Conservation (phyloP, 2,113 vertebrate species). For the Sterrhoptilus dennistouni region DNA sequence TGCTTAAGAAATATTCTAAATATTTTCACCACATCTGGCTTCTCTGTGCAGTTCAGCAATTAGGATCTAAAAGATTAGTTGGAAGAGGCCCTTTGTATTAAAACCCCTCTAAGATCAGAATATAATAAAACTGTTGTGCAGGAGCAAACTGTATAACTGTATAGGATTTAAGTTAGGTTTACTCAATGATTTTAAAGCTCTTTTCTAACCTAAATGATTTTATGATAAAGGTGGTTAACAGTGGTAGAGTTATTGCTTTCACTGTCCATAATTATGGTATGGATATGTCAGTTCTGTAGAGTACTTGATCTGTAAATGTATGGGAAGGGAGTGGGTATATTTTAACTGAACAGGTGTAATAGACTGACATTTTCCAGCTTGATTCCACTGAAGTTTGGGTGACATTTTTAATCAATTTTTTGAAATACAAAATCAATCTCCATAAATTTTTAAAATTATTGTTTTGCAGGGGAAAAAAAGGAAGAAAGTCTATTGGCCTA, state of each 20-base stretch:
- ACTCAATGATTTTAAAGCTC: background rate
- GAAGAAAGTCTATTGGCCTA: background rate
- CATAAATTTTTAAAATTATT: background rate
- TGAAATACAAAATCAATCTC: background rate
- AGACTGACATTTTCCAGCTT: background rate
- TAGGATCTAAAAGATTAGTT: background rate
- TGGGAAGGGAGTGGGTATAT: background rate
- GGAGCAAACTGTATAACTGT: background rate
- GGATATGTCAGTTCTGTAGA: background rate
- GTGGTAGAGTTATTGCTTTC: background rate
- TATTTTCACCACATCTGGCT: background rate
- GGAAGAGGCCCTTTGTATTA: background rate
- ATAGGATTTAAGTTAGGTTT: background rate
- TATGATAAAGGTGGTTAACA: background rate
- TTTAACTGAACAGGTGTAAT: background rate
- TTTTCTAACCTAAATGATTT: background rate
- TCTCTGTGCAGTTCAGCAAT: background rate
- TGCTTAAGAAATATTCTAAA: background rate
- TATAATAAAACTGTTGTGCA: background rate
- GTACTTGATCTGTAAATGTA: background rate
- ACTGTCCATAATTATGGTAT: background rate
- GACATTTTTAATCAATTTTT: background rate
- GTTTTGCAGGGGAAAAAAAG: rapidly evolving
- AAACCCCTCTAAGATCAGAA: background rate
- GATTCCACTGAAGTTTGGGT: background rate